phyloP scores from a whole-genome alignment of 2,888 invertebrate genomes.

The Lomographa bimaculata region DNA sequence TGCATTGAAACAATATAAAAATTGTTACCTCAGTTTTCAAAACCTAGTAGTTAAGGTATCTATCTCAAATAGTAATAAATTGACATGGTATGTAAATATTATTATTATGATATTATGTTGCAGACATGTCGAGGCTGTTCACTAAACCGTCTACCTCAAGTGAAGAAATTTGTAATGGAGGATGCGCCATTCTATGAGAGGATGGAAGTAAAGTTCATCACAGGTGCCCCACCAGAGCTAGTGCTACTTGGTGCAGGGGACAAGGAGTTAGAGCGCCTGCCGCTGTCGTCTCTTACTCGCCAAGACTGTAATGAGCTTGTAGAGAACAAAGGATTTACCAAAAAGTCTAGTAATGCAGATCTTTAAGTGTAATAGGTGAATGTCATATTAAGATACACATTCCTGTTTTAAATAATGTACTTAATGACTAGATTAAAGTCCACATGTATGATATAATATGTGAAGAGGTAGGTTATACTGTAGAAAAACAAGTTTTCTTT shows the following conservation, averaged over 20 bases:
- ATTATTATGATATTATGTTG: constrained; percentile 27
- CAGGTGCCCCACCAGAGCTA: constrained; percentile 86
- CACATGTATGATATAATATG: too few relatives aligned
- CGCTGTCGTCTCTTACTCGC: constrained; percentile 81
- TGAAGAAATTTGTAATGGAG: constrained; percentile 86
- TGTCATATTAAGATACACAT: too few relatives aligned
- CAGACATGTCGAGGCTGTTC: constrained; percentile 89
- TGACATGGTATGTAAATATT: too few relatives aligned
- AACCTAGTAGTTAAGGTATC: too few relatives aligned
- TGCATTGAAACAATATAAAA: too few relatives aligned
- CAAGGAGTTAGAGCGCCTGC: constrained; percentile 85
- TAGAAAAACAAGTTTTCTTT: too few relatives aligned
- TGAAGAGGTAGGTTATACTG: too few relatives aligned
- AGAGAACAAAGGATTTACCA: constrained; percentile 82
- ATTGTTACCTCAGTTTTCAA: too few relatives aligned
- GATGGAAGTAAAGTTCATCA: constrained; percentile 86
- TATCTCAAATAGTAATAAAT: too few relatives aligned
- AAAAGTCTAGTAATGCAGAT: constrained; percentile 64
- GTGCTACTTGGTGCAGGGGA: constrained; percentile 83
- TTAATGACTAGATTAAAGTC: too few relatives aligned
- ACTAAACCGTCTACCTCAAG: constrained; percentile 86
- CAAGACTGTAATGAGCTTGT: constrained; percentile 87
- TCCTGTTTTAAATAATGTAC: too few relatives aligned
- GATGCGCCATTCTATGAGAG: constrained; percentile 86
- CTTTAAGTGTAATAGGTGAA: too few relatives aligned